Percentiles rank a stretch among this genome's conserved stretches.
These are phyloP conservation scores for Poecilia gillii DNA, from an alignment of 2,797 vertebrate species.

Conservation along the genomic window DNA sequence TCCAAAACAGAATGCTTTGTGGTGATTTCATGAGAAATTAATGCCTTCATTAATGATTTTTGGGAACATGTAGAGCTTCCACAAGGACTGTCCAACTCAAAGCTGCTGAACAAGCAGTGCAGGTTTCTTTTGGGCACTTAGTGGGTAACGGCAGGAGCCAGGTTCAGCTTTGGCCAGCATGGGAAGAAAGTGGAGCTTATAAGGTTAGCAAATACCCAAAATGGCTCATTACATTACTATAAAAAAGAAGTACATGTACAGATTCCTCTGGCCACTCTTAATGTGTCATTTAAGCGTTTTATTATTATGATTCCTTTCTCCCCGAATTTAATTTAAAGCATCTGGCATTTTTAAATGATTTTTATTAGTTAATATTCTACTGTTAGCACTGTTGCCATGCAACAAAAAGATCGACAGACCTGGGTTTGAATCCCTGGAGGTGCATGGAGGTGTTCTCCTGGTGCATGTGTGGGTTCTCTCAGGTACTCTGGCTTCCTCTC, in stretches of 20 bases:
- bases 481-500: not conserved
- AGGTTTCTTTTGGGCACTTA: slow-evolving; percentile 84
- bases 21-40: slow-evolving; percentile 56
- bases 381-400: not conserved
- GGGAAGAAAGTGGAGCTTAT: slow-evolving; percentile 63
- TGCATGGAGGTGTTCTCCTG: not conserved
- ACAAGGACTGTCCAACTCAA: slow-evolving; percentile 85
- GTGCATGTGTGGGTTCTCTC: not conserved
- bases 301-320: slow-evolving; percentile 20
- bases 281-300: slow-evolving; percentile 27
- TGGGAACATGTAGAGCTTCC: slow-evolving; percentile 80
- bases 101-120: slow-evolving; percentile 83
- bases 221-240: slow-evolving; percentile 45
- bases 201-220: slow-evolving; percentile 77
- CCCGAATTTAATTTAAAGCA: not conserved
- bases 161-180: slow-evolving; percentile 67
- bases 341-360: not conserved
- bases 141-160: slow-evolving; percentile 84
- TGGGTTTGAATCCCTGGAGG: not conserved
- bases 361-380: not conserved
- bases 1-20: slow-evolving; percentile 46
- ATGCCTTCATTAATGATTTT: slow-evolving; percentile 67
- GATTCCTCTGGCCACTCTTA: slow-evolving; percentile 19
- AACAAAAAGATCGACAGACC: not conserved
- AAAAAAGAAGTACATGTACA: slow-evolving; percentile 33